Conservation (phyloP, 1,140 invertebrate species). For the Heliconius nattereri region DNA sequence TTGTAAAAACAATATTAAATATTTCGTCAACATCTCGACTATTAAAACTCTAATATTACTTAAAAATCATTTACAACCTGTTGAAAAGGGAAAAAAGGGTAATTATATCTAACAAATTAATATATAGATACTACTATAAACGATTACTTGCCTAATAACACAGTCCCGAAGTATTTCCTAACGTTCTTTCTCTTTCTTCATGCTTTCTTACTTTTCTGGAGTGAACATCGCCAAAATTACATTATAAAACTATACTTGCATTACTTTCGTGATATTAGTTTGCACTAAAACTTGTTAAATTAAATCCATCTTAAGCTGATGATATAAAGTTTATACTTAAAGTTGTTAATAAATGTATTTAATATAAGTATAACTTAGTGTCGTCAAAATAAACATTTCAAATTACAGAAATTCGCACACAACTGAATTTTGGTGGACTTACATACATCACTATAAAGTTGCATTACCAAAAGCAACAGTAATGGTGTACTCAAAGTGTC, state of each 20-base stretch:
- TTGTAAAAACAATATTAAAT: not conserved
- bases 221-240: conserved; percentile 13
- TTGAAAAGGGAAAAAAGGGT: conserved; percentile 77
- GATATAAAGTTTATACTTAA: not conserved
- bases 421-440: too few relatives aligned
- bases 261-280: not conserved
- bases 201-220: conserved; percentile 15
- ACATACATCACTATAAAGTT: too few relatives aligned
- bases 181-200: conserved; percentile 44
- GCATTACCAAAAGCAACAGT: too few relatives aligned
- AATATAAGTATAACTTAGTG: not conserved
- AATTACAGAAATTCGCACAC: too few relatives aligned
- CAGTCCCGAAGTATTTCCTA: conserved; percentile 71
- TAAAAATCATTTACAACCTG: conserved; percentile 61
- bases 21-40: conserved; percentile 16
- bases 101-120: conserved; percentile 52
- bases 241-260: conserved; percentile 14
- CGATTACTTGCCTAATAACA: conserved; percentile 77
- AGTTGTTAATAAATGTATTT: not conserved
- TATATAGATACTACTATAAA: conserved; percentile 53
- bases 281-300: not conserved
- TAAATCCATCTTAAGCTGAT: not conserved
- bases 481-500: too few relatives aligned
- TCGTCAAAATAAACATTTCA: too few relatives aligned
- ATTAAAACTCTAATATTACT: conserved; percentile 22